Conservation (phyloP, 2,797 vertebrate genomes). For the Thamnophis elegans region DNA sequence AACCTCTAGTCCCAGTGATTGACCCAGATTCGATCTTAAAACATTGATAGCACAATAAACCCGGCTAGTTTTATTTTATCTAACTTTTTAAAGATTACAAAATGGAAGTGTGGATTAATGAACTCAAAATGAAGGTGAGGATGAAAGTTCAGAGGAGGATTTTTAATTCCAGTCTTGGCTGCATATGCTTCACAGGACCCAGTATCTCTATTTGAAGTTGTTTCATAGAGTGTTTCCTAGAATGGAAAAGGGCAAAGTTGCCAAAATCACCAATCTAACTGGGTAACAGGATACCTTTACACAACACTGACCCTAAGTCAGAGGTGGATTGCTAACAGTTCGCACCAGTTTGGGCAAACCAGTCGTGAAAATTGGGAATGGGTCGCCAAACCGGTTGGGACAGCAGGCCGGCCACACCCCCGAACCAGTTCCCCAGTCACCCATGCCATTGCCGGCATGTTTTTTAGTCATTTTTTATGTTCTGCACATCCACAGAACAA, state of each 20-base stretch:
- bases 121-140: neutral
- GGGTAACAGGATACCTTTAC: too few relatives aligned
- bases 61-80: neutral
- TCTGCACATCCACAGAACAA: too few relatives aligned
- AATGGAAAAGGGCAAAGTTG: neutral
- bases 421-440: too few relatives aligned
- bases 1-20: neutral
- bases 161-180: neutral
- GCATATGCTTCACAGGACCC: neutral
- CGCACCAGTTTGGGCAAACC: too few relatives aligned
- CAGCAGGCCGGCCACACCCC: too few relatives aligned
- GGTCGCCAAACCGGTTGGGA: too few relatives aligned
- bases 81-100: neutral
- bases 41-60: neutral
- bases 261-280: neutral
- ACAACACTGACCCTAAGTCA: too few relatives aligned
- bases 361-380: too few relatives aligned
- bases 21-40: neutral
- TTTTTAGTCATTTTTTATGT: too few relatives aligned
- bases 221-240: neutral
- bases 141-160: neutral
- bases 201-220: neutral
- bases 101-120: neutral
- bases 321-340: too few relatives aligned
- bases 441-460: too few relatives aligned